These are phyloP conservation scores for Smittia aterrima DNA, from an alignment of 2,888 invertebrate genomes.

Conservation along the genomic window DNA sequence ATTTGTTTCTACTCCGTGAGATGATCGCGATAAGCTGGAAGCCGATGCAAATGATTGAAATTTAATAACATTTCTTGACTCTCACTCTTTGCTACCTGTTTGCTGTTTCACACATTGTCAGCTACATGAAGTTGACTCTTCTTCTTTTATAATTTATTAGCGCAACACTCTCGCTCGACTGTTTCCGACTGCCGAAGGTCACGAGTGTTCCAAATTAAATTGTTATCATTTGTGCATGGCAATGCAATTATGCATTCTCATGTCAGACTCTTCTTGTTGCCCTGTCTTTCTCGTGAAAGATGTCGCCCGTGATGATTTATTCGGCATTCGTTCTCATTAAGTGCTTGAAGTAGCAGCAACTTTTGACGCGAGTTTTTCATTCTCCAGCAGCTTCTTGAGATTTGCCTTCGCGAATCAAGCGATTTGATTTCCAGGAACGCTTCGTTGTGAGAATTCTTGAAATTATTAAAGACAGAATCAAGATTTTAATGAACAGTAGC, in stretches of 20 bases:
- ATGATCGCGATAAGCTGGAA: neutral
- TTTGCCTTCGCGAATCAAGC: slow-evolving; percentile 1
- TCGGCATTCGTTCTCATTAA: neutral
- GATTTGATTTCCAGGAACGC: neutral
- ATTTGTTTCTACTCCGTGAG: neutral
- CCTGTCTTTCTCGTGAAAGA: neutral
- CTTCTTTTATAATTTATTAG: too few species aligned
- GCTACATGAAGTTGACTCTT: too few species aligned
- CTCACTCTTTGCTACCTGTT: neutral
- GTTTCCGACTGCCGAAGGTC: neutral
- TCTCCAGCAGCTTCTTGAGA: neutral
- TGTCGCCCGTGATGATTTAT: slow-evolving; percentile 6
- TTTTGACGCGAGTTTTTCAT: neutral
- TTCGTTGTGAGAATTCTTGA: neutral
- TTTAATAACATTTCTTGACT: neutral
- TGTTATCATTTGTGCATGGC: neutral
- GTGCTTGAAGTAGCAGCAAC: neutral
- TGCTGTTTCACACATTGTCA: slow-evolving; percentile 17
- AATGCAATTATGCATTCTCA: neutral
- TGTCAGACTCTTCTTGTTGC: neutral
- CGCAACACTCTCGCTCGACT: too few species aligned
- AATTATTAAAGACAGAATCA: neutral
- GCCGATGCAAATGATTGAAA: neutral
- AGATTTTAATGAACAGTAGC: slow-evolving; percentile 20
- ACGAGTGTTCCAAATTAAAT: slow-evolving; percentile 12